Evolutionary conservation across 1,140 invertebrate species (phyloP).

Genomic region (Oppia nitens): DNA sequence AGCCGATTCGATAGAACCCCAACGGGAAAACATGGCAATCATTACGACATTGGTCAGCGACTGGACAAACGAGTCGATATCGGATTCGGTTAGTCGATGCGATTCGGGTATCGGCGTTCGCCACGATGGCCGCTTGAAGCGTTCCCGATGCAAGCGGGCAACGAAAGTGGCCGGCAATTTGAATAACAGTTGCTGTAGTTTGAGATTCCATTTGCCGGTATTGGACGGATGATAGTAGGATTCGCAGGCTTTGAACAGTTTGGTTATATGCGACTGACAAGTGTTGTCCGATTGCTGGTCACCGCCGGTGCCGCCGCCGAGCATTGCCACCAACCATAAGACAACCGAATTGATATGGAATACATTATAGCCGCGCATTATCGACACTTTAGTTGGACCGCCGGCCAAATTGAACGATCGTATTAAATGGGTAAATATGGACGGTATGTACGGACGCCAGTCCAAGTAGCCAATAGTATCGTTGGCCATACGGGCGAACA

Average conservation of each 20-base stretch:
- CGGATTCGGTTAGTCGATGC: conserved; percentile 54
- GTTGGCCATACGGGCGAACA: conserved; percentile 52
- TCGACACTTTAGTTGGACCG: conserved; percentile 41
- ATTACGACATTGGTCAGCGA: conserved; percentile 46
- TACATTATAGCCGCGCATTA: conserved; percentile 19
- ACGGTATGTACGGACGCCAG: conserved; percentile 62
- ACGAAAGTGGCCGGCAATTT: conserved; percentile 35
- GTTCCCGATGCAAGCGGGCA: conserved; percentile 41
- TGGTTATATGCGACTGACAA: conserved; percentile 52
- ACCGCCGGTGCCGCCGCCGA: conserved; percentile 30
- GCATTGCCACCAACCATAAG: conserved; percentile 48
- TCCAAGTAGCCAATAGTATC: conserved; percentile 66
- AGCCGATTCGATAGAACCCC: conserved; percentile 43
- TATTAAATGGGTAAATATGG: conserved; percentile 62
- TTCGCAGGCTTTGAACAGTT: conserved; percentile 63
- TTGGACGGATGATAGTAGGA: conserved; percentile 83
- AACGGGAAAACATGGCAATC: conserved; percentile 56
- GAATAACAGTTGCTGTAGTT: conserved; percentile 25
- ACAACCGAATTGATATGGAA: conserved; percentile 41
- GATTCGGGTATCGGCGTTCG: conserved; percentile 43
- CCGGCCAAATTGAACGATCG: conserved; percentile 60
- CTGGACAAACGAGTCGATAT: conserved; percentile 66
- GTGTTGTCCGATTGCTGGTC: conserved; percentile 23
- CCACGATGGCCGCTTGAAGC: conserved; percentile 45
- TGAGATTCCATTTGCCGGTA: conserved; percentile 47